Base-by-base conservation (phyloP, 1,140 invertebrate genomes). In the Coptotermes formosanus region DNA sequence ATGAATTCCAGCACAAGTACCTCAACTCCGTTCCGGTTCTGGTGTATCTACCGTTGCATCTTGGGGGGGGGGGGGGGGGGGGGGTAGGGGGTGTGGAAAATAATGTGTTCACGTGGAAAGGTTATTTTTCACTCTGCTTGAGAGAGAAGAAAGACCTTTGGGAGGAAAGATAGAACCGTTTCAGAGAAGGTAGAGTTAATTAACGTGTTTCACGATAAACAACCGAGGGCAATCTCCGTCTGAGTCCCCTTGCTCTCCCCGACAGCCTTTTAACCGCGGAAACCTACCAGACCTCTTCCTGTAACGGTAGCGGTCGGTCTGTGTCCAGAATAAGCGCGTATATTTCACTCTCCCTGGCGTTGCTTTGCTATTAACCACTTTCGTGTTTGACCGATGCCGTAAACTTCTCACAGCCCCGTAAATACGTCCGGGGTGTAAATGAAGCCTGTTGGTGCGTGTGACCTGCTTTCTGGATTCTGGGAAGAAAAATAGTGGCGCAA, bases 141-240 rank as follows among this genome's bases (percentile, higher is more conserved):
- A 55, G 52, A 55, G 52, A 55, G 52, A 55, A 55, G 64, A 75
- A 30, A 75, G 64, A 30, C 64, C 64, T 75, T 30, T 75, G 64
- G 64, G 64, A n/a, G 25, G 19, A 55, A 16, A 55, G 52, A 55
- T 16, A 55, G 52, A 55, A 55, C 3, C 52, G 52, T 55, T 55
- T 19, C 52, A 21, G 52, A 55, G 52, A 16, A 75, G 64, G 25
- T 30, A 7, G 8, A 30, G 64, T 75, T 75, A 75, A 75, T 75
- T 75, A 75, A 75, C 64, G 25, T 75, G 64, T 75, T 75, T 75
- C 64, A 8, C 25, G 64, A 75, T 75, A 75, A 75, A 75, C 64
- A 75, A 75, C 64, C 64, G 64, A 30, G 25, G 64, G 64, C 25
- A 75, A 75, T 75, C 25, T 75, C 64, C 64, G 64, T 75, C 64